Base-by-base conservation (phyloP, 2,888 invertebrate genomes). In the Yponomeuta sedellus region DNA sequence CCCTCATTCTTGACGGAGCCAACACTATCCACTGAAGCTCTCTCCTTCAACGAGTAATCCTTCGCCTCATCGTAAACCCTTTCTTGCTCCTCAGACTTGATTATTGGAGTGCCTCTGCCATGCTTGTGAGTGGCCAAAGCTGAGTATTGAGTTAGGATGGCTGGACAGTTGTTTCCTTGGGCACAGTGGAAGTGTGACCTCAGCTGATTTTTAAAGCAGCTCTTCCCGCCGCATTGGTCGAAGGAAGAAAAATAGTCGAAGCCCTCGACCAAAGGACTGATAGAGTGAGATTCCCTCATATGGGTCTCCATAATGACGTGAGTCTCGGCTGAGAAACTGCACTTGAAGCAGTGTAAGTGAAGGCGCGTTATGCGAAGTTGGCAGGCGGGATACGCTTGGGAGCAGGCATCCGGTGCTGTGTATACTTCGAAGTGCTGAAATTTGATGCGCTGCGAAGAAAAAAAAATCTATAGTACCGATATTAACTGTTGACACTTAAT, bases 291-390 rank as follows among this genome's bases (percentile, higher is more conserved):
- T 81, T 97, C 97, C 75, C 96, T 94, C 82, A 96, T 94, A 78
- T 98, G 98, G 73, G 95, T 94, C 68, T 96, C 93, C 73, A 97
- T 93, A 56, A 95, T 93, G 69, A 95, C 94, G 67, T 96, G 94
- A 64, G 94, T 93, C 78, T 97, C 96, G 0, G 96, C 95, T 11
- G 96, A 94, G 75, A 96, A 97, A 77, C 96, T 95, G 79, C 98
- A 98, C 73, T 96, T 95, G 61, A 94, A 95, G 86, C 98, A 98
- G 80, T 98, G 98, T 76, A 95, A 96, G 81, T 98, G 98, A 63
- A 94, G 92, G 70, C 94, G 93, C 5, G 94, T 92, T 71, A 92
- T 86, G 67, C 94, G 85, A 69, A 94, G 93, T 25, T 94, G 93
- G 79, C 97, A 98, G 66, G 94, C 92, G 0, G 93, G 92, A 77